Conservation (phyloP, 2,797 vertebrate genomes). For the Hafferia zeledoni region DNA sequence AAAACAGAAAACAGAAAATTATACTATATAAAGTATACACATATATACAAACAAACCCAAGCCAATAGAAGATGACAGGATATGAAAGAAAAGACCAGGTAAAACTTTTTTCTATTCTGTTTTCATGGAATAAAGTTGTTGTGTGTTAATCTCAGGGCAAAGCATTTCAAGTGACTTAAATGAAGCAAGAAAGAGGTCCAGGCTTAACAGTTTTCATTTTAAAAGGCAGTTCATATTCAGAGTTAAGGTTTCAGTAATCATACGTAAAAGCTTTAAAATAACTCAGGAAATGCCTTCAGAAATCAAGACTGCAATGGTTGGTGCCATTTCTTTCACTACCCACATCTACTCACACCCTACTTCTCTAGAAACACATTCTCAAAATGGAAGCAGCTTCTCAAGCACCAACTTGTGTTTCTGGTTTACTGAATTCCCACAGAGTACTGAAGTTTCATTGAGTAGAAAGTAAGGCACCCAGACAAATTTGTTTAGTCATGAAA, state of each 20-base stretch:
- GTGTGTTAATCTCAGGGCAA: background rate
- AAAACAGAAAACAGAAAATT: background rate
- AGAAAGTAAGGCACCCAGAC: constrained; percentile 23
- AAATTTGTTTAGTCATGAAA: constrained; percentile 66
- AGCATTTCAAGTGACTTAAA: background rate
- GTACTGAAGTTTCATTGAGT: constrained; percentile 58
- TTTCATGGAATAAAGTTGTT: background rate
- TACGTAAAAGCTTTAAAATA: constrained; percentile 50
- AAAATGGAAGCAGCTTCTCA: constrained; percentile 63
- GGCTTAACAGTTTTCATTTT: constrained; percentile 3
- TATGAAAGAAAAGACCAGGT: background rate
- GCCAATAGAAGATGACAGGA: background rate
- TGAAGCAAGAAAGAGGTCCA: background rate
- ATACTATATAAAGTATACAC: background rate
- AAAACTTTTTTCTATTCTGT: background rate
- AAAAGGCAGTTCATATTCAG: background rate
- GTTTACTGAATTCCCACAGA: constrained; percentile 50
- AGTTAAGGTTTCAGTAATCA: background rate
- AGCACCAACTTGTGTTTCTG: constrained; percentile 8
- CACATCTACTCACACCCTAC: constrained; percentile 62
- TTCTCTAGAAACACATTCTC: constrained; percentile 67
- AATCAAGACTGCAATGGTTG: constrained; percentile 40
- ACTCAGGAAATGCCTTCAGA: constrained; percentile 63
- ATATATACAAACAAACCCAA: background rate
- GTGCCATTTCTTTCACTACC: constrained; percentile 66